Conservation (phyloP, 2,888 invertebrate genomes). For the Phania funesta region DNA sequence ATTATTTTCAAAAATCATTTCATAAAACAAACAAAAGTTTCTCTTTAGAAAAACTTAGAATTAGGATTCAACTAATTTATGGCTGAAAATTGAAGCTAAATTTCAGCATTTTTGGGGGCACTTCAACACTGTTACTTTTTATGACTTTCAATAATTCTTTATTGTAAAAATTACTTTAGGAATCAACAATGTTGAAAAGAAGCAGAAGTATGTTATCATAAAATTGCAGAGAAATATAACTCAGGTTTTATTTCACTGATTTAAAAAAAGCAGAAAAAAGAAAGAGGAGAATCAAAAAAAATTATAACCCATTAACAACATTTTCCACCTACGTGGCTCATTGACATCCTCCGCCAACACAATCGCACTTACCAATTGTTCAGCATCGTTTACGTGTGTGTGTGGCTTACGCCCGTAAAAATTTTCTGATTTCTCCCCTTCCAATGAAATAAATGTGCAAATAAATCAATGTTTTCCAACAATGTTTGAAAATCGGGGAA, state of each 20-base stretch:
- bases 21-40: too few relatives aligned
- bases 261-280: neutral
- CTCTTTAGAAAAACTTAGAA: too few relatives aligned
- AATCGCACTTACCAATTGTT: neutral
- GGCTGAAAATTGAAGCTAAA: conserved; percentile 33
- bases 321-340: conserved; percentile 62
- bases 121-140: conserved; percentile 42
- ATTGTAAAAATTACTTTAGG: conserved; percentile 26
- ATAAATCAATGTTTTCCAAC: conserved; percentile 65
- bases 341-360: conserved; percentile 21
- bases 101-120: conserved; percentile 10
- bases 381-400: neutral
- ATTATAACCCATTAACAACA: conserved; percentile 64
- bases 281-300: conserved; percentile 43
- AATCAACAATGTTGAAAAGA: neutral
- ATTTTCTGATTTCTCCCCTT: conserved; percentile 15
- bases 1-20: too few relatives aligned
- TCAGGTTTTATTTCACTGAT: conserved; percentile 24
- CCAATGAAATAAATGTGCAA: conserved; percentile 61
- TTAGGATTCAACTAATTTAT: conserved; percentile 27
- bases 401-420: neutral
- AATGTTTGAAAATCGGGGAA: conserved; percentile 57
- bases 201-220: conserved; percentile 6
- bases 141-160: conserved; percentile 49
- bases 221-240: neutral